Evolutionary conservation across 1,140 invertebrate genomes (phyloP), one percentile per base, ranked within the genome.

Genomic region (Pseudomyrmex pallidus): DNA sequence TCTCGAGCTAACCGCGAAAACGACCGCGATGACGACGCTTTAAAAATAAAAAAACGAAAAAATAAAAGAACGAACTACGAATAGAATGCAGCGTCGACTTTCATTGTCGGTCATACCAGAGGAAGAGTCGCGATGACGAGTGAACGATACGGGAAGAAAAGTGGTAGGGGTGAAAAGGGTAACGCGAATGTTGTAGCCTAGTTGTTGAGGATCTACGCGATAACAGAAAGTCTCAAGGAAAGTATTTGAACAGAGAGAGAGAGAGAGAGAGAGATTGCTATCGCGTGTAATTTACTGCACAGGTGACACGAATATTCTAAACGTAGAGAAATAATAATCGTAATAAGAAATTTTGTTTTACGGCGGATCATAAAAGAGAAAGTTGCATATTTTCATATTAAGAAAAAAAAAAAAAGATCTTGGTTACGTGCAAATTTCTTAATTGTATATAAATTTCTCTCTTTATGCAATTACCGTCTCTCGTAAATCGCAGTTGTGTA

Each of bases 1-100:
- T 35, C 4, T 35, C 35, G 35, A 90, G 85, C 89, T 90, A 91
- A 92, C 90, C 88, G 90, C 91, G 91, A 94, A 93, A 92, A 92
- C 61, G 57, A 85, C 5, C 54, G 35, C 35, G 35, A 68, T 50
- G n/a, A 83, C 48, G 56, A 35, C 8, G 13, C 25, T 52, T 2
- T 44, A 54, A 66, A 83, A 82, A 35, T 5, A 35, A 35, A 77
- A 83, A 89, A 82, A 35, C 0, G 0, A 35, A 7, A 2, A 35
- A 35, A 35, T 35, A 35, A 90, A 63, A 78, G 62, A 83, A 64
- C 8, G 13, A 62, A 35, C 57, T 84, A 56, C 66, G 57, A 63
- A 84, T 62, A 84, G 72, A 70, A 74, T 61, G 52, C 35, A 89
- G 89, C 83, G 89, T 86, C 92, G 92, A 94, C 93, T 93, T 94